A percentile compares a stretch with the other conserved stretches of the same genome.
Evolutionary conservation across 2,888 invertebrate genomes (phyloP).

Genomic region (Nephrotoma guestfalica): DNA sequence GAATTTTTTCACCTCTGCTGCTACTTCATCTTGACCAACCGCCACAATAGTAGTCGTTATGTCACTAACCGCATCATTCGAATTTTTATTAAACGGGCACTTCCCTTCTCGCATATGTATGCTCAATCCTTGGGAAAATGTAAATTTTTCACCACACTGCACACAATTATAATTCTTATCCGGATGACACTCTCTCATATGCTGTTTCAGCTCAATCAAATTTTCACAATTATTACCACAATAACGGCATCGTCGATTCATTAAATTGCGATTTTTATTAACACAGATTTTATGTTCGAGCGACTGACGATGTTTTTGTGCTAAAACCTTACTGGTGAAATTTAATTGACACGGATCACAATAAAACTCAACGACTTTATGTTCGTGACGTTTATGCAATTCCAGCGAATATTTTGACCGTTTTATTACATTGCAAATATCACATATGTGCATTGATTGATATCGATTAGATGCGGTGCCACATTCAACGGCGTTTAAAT

Average conservation of each 20-base stretch:
- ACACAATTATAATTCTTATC: constrained; percentile 50
- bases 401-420: constrained; percentile 50
- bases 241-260: constrained; percentile 42
- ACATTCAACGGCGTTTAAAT: constrained; percentile 14
- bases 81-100: constrained; percentile 26
- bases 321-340: constrained; percentile 44
- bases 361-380: constrained; percentile 43
- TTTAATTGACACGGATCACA: constrained; percentile 53
- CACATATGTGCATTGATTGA: constrained; percentile 48
- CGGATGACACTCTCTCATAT: constrained; percentile 44
- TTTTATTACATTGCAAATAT: constrained; percentile 39
- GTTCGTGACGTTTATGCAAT: constrained; percentile 46
- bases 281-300: constrained; percentile 47
- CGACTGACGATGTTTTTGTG: constrained; percentile 49
- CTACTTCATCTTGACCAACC: not conserved
- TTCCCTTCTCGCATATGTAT: constrained; percentile 49
- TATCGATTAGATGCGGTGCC: constrained; percentile 47
- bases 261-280: constrained; percentile 32
- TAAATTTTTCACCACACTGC: constrained; percentile 53
- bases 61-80: not conserved
- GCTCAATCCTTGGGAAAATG: constrained; percentile 57
- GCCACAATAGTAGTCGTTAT: constrained; percentile 16
- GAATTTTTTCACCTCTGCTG: not conserved
- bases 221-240: constrained; percentile 40
- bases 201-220: constrained; percentile 43